Evolutionary conservation across 2,797 vertebrate genomes (phyloP).

Genomic region (Gymnothorax javanicus): DNA sequence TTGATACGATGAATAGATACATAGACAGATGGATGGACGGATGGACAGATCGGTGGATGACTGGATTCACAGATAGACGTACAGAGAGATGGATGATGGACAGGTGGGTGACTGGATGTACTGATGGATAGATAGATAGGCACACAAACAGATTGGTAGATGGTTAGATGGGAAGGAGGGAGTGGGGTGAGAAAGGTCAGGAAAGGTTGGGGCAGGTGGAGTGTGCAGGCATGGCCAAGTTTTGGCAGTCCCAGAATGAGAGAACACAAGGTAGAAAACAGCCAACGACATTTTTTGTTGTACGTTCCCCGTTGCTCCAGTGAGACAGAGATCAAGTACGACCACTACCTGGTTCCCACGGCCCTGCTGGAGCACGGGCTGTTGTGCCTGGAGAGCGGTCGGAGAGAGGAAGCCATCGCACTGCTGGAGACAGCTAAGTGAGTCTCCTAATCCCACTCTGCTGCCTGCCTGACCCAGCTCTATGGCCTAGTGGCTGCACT

Average conservation of each 20-base stretch:
- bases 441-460: slow-evolving; percentile 50
- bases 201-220: no score
- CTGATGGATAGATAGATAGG: no score
- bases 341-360: slow-evolving; percentile 95
- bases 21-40: not conserved
- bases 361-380: slow-evolving; percentile 90
- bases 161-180: no score
- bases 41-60: no score
- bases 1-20: no score
- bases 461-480: no score
- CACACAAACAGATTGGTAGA: not conserved
- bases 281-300: not conserved
- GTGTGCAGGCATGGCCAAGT: no score
- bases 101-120: not conserved
- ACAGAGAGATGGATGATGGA: not conserved
- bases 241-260: no score
- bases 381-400: slow-evolving; percentile 85
- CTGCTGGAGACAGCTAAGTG: slow-evolving; percentile 91
- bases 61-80: no score
- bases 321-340: slow-evolving; percentile 93
- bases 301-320: slow-evolving; percentile 59
- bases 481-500: not conserved
- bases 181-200: no score
- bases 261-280: not conserved
- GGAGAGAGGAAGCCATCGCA: slow-evolving; percentile 84